These are phyloP conservation scores for Neoniphon sammara DNA, from an alignment of 2,797 vertebrate genomes.

Conservation along the genomic window DNA sequence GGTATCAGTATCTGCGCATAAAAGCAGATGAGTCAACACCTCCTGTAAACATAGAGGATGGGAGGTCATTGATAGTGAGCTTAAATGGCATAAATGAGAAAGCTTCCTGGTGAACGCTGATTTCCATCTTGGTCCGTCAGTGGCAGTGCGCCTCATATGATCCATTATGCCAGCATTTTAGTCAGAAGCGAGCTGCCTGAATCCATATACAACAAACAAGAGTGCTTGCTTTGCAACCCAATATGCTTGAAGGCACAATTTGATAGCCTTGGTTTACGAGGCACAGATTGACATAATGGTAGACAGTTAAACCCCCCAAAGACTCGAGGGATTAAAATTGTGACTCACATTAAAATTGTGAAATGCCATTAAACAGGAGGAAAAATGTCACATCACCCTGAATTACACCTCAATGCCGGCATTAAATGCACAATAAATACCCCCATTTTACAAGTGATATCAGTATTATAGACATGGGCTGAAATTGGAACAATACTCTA, in stretches of 20 bases:
- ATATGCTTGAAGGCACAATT: slow-evolving; percentile 59
- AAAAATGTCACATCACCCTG: slow-evolving; percentile 29
- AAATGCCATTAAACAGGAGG: slow-evolving; percentile 59
- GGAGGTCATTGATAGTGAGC: slow-evolving; percentile 37
- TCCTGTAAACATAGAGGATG: slow-evolving; percentile 54
- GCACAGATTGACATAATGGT: slow-evolving; percentile 55
- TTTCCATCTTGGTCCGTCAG: slow-evolving; percentile 58
- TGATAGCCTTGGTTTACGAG: slow-evolving; percentile 57
- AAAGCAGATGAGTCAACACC: slow-evolving; percentile 60
- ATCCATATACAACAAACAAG: slow-evolving; percentile 57
- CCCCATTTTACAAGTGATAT: slow-evolving; percentile 53
- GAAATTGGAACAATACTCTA: slow-evolving; percentile 31
- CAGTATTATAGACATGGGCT: slow-evolving; percentile 25
- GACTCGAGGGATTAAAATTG: slow-evolving; percentile 41
- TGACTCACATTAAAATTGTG: slow-evolving; percentile 37
- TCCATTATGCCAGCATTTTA: slow-evolving; percentile 61
- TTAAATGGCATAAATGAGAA: slow-evolving; percentile 53
- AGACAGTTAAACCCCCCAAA: slow-evolving; percentile 45
- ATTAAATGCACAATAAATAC: slow-evolving; percentile 56
- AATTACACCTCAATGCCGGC: slow-evolving; percentile 48
- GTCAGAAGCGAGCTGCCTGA: slow-evolving; percentile 55
- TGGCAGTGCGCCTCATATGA: slow-evolving; percentile 38
- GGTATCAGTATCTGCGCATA: slow-evolving; percentile 44
- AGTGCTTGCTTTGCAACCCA: slow-evolving; percentile 46
- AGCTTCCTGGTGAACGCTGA: slow-evolving; percentile 63